Base-by-base conservation (phyloP, 2,888 invertebrate species). In the Drosophila imparisetae region DNA sequence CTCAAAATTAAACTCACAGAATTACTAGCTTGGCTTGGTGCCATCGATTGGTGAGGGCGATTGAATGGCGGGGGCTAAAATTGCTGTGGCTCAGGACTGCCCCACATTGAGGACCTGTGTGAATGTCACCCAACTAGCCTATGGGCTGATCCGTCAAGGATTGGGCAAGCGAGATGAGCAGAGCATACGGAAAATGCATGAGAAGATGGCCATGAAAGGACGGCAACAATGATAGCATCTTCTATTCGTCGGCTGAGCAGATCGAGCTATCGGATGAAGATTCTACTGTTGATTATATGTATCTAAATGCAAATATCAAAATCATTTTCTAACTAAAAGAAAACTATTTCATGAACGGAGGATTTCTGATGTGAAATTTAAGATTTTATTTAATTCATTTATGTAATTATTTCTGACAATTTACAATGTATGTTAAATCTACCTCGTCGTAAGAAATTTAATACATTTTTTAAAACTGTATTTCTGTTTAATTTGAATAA, bases 81-180 rank as follows among this genome's bases (percentile, higher is more conserved):
- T 86, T 0, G 5, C 27, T 5, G 27, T 86, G 21, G 11, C 78
- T 4, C 76, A 86, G 54, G 50, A 74, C 2, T 89, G 84, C 6
- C 65, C 50, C 0, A 24, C 52, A 0, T 30, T 85, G 59, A 32
- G 49, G 4, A 82, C 75, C 0, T 34, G 45, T 15, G 80, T 80
- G 0, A 62, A 42, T 6, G 7, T 24, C 0, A 7, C 52, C 4
- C 72, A 59, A 11, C 50, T 87, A 4, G 8, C 27, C 0, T 18
- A 58, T 3, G 83, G 77, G 38, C 58, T 89, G 18, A 0, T 75
- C 3, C 15, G 1, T 0, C 49, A 40, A 1, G 64, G 48, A 13
- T 75, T 54, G 24, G 80, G 34, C 2, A 40, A 38, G 29, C 11
- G 21, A 0, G 57, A 62, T 3, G 34, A 27, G 7, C 13, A 36